A percentile compares a stretch with the other conserved stretches of the same genome.
phyloP scores from a whole-genome alignment of 2,113 vertebrate species.

The Chascanopsetta lugubris region DNA sequence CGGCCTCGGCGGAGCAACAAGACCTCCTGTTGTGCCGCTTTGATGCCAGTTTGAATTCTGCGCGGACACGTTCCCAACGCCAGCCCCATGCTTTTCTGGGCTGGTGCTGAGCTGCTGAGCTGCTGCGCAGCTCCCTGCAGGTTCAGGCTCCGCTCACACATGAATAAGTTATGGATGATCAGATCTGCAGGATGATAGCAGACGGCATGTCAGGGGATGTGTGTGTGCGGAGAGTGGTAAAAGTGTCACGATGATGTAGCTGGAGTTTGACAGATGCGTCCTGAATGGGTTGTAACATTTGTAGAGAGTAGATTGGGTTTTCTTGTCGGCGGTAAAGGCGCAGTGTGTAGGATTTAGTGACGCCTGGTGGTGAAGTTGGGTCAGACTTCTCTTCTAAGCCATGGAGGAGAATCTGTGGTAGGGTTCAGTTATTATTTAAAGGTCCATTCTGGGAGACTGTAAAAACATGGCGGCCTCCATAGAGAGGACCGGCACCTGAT shows the following conservation, averaged over 20 bases:
- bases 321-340: too few species aligned
- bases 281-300: conserved; percentile 24
- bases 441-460: too few species aligned
- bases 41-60: conserved; percentile 49
- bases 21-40: conserved; percentile 45
- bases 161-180: conserved; percentile 29
- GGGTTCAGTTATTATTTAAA: too few species aligned
- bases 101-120: not conserved
- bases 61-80: conserved; percentile 28
- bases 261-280: conserved; percentile 24
- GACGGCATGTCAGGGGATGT: conserved; percentile 39
- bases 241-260: conserved; percentile 4
- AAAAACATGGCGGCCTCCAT: too few species aligned
- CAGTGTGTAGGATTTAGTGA: too few species aligned
- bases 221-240: conserved; percentile 22
- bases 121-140: not conserved
- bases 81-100: conserved; percentile 5
- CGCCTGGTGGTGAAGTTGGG: too few species aligned
- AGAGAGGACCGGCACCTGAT: too few species aligned
- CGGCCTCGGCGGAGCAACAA: conserved; percentile 42
- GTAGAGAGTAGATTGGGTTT: not conserved
- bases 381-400: too few species aligned
- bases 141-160: conserved; percentile 11
- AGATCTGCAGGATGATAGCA: conserved; percentile 21
- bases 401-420: too few species aligned